Conservation (phyloP, 2,113 vertebrate genomes). For the Alosa alosa region DNA sequence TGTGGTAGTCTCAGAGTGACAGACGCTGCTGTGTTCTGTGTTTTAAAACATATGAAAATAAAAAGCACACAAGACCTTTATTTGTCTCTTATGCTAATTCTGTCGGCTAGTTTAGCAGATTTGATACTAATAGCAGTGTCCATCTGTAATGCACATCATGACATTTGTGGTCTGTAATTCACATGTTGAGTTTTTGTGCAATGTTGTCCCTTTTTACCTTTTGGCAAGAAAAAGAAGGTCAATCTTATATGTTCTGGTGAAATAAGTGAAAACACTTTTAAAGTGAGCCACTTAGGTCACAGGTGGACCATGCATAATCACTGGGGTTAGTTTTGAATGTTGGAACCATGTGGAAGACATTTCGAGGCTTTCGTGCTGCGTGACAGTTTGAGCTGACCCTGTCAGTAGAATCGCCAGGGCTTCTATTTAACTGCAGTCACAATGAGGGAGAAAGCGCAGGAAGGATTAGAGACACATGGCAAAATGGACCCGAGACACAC, state of each 20-base stretch:
- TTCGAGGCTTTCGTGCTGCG: background rate
- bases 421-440: slow-evolving; percentile 9
- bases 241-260: background rate
- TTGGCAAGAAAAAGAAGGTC: background rate
- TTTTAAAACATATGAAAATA: background rate
- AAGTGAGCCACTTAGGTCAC: background rate
- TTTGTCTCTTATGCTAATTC: background rate
- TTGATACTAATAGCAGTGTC: background rate
- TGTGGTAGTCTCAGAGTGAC: background rate
- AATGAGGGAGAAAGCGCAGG: slow-evolving; percentile 24
- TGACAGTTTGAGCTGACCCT: background rate
- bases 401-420: background rate
- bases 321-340: background rate
- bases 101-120: background rate
- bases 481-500: slow-evolving; percentile 27
- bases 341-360: background rate
- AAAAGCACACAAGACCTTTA: background rate
- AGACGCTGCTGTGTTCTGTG: background rate
- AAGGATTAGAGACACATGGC: slow-evolving; percentile 34
- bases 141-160: background rate
- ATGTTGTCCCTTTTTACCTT: background rate
- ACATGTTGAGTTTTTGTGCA: background rate
- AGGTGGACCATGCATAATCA: background rate
- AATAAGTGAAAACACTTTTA: background rate
- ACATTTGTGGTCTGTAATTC: background rate